These are phyloP conservation scores for Cephus pygmeus DNA, from an alignment of 2,888 invertebrate genomes.

Conservation along the genomic window DNA sequence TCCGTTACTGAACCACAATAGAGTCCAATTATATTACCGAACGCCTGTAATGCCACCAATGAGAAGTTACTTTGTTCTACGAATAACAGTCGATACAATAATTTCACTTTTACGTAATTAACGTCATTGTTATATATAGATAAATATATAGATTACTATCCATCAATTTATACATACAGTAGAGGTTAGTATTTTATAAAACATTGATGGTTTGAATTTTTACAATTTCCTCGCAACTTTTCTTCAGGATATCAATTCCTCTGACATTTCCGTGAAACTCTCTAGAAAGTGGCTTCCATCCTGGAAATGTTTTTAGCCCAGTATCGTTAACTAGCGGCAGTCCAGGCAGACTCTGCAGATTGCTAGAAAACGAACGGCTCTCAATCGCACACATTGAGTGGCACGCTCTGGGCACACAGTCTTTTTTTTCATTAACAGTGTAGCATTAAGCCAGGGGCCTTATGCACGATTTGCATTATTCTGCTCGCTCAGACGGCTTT, in stretches of 20 bases:
- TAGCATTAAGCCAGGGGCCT: neutral
- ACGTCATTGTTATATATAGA: neutral
- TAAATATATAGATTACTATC: neutral
- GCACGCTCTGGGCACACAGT: neutral
- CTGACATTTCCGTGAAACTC: neutral
- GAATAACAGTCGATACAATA: neutral
- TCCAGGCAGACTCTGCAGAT: neutral
- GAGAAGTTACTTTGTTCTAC: neutral
- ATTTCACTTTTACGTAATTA: neutral
- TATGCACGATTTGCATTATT: slow-evolving; percentile 4
- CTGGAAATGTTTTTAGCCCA: neutral
- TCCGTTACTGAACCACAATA: neutral
- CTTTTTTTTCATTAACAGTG: neutral
- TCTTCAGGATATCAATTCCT: neutral
- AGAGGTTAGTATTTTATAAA: neutral
- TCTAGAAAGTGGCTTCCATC: neutral
- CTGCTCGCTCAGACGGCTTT: neutral
- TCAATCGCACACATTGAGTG: neutral
- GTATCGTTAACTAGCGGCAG: neutral
- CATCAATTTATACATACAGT: neutral
- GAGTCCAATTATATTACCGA: neutral
- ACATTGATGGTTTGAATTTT: neutral
- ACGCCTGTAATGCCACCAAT: neutral
- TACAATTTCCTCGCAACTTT: neutral
- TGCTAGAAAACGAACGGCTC: neutral